Evolutionary conservation across 2,113 vertebrate genomes (phyloP).

Genomic region (Notiomystis cincta): DNA sequence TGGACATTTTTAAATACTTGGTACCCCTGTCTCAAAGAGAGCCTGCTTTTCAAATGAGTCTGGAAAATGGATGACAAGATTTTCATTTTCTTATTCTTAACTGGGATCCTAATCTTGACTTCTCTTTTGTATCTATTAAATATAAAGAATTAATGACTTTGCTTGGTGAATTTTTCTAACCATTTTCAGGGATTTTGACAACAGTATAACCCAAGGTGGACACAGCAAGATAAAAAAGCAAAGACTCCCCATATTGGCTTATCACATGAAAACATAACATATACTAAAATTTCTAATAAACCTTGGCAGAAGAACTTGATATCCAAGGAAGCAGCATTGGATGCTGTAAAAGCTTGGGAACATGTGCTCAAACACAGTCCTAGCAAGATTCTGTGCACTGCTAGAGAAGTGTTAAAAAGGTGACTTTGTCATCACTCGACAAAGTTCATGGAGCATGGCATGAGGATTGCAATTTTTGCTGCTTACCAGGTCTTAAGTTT

Average conservation of each 20-base stretch:
- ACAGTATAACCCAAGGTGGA: fast-evolving
- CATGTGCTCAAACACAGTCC: not conserved
- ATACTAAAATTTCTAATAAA: not conserved
- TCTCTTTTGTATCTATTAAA: not conserved
- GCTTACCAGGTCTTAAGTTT: not conserved
- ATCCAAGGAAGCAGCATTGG: not conserved
- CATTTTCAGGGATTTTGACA: not conserved
- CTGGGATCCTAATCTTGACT: not conserved
- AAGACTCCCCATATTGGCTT: not conserved
- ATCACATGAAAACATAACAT: not conserved
- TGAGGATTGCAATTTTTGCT: not conserved
- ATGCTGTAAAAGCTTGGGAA: not conserved
- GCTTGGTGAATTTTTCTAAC: not conserved
- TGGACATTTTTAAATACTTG: not conserved
- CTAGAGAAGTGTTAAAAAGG: not conserved
- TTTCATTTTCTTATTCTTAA: not conserved
- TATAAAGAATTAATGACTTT: not conserved
- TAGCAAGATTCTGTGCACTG: not conserved
- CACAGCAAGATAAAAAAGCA: not conserved
- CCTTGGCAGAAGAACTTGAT: not conserved
- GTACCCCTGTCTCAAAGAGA: not conserved
- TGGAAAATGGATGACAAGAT: not conserved
- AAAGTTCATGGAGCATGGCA: not conserved
- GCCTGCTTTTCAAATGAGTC: not conserved
- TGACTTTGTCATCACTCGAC: not conserved